Evolutionary conservation across 2,888 invertebrate species (phyloP).

Genomic region (Tribolium freemani): DNA sequence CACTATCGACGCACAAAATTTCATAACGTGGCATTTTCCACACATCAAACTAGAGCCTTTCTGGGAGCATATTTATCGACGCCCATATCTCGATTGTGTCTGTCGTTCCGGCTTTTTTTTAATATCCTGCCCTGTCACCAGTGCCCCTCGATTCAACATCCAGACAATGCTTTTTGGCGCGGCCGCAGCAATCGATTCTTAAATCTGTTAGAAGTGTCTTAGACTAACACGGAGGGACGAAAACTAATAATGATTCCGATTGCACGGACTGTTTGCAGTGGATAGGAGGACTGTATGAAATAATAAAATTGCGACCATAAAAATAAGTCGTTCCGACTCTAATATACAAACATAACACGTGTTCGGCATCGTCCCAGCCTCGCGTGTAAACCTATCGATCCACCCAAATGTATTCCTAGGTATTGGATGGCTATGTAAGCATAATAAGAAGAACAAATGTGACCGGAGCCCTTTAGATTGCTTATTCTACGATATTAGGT

Average conservation of each 20-base stretch:
- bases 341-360: slow-evolving; percentile 56
- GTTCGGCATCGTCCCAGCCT: slow-evolving; percentile 47
- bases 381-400: slow-evolving; percentile 60
- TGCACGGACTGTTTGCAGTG: slow-evolving; percentile 17
- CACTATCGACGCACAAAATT: not conserved
- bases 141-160: not conserved
- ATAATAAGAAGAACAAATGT: slow-evolving; percentile 64
- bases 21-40: slow-evolving; percentile 2
- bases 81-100: slow-evolving; percentile 29
- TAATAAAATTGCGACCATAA: slow-evolving; percentile 49
- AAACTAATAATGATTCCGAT: slow-evolving; percentile 33
- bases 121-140: slow-evolving; percentile 41
- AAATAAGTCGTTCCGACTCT: slow-evolving; percentile 51
- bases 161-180: slow-evolving; percentile 12
- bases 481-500: slow-evolving; percentile 62
- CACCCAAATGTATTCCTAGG: slow-evolving; percentile 60
- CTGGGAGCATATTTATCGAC: slow-evolving; percentile 21
- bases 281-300: slow-evolving; percentile 41
- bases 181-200: slow-evolving; percentile 13
- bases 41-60: not conserved
- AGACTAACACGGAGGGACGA: slow-evolving; percentile 6
- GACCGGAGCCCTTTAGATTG: slow-evolving; percentile 61
- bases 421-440: slow-evolving; percentile 65
- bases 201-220: slow-evolving; percentile 2
- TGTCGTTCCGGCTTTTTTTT: slow-evolving; percentile 30